phyloP scores from a whole-genome alignment of 1,140 invertebrate species.

The Megathymus violae region DNA sequence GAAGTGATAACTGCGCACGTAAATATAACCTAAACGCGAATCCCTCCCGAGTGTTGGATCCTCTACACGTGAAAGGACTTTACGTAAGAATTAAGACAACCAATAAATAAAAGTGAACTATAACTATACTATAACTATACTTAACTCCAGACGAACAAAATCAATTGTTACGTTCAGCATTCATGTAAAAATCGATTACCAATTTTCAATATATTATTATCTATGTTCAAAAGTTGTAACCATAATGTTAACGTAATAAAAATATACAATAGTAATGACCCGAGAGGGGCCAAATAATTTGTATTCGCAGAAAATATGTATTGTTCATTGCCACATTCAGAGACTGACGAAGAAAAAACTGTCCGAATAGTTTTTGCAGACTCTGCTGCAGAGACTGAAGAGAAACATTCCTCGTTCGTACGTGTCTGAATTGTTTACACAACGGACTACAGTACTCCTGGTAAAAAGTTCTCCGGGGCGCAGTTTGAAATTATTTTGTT shows the following conservation, averaged over 20 bases:
- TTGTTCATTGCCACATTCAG: neutral
- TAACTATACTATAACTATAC: no score
- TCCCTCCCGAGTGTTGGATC: conserved; percentile 3
- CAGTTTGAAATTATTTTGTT: no score
- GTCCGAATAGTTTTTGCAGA: neutral
- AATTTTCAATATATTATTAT: no score
- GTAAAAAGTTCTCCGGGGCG: no score
- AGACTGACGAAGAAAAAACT: neutral
- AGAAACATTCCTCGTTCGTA: neutral
- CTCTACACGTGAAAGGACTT: neutral
- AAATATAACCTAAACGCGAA: conserved; percentile 17
- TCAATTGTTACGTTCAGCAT: no score
- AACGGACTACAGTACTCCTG: neutral
- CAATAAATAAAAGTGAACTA: neutral
- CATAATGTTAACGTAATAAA: no score
- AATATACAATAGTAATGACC: neutral
- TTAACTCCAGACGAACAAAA: no score
- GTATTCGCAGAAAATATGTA: neutral
- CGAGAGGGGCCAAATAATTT: neutral
- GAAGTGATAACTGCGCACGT: conserved; percentile 15
- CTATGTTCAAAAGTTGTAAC: no score
- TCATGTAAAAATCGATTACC: no score
- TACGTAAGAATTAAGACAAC: neutral
- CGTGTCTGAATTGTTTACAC: conserved; percentile 1
- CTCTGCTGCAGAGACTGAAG: conserved; percentile 3